phyloP scores from a whole-genome alignment of 37 sponge, comb jelly and placozoan genomes.

The Oopsacas minuta region DNA sequence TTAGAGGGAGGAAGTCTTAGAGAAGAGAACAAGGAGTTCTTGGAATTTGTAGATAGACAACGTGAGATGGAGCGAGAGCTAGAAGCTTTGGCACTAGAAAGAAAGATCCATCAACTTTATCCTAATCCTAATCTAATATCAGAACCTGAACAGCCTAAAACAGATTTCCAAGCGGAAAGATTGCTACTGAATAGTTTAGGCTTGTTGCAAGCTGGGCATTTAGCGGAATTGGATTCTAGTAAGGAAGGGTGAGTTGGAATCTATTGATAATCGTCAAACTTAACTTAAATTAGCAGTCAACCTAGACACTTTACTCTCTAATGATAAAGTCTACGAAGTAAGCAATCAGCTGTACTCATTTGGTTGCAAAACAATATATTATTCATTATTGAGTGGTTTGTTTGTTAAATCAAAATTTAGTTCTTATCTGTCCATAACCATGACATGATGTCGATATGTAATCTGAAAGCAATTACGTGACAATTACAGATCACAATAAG shows the following conservation, averaged over 20 bases:
- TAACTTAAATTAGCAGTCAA: no score
- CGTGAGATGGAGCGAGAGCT: not conserved
- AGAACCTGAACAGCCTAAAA: conserved; percentile 2
- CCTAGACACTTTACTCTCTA: no score
- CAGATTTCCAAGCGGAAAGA: not conserved
- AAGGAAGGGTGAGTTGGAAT: not conserved
- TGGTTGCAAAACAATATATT: no score
- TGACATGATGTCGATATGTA: not conserved
- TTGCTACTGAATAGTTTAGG: conserved; percentile 15
- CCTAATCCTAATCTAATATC: not conserved
- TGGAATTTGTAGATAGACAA: not conserved
- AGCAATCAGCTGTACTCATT: no score
- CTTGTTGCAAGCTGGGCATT: not conserved
- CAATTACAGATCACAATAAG: not conserved
- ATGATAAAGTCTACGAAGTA: no score
- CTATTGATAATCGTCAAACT: no score
- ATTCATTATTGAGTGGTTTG: no score
- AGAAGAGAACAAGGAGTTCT: not conserved
- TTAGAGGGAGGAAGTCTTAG: not conserved
- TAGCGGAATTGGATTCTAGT: not conserved
- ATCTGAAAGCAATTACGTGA: not conserved
- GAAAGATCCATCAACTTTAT: not conserved
- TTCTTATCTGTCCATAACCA: not conserved
- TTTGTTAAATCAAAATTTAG: no score
- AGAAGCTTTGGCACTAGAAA: not conserved